Base-by-base conservation (phyloP, 2,113 vertebrate species). In the Haplochromis vanheusdeni region DNA sequence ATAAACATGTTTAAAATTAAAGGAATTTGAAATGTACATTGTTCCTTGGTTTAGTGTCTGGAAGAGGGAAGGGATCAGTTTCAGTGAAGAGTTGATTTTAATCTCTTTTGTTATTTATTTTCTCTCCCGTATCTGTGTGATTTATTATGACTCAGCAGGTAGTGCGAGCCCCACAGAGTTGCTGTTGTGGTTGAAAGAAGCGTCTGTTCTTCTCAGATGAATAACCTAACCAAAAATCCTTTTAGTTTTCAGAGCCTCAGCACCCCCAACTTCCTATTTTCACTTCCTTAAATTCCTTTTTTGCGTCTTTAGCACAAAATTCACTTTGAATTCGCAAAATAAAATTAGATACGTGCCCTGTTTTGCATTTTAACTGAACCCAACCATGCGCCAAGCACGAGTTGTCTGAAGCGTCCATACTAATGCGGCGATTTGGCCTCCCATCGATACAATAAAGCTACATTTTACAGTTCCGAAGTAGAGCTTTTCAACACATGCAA, bases 61-160 rank as follows among this genome's bases (percentile, higher is more conserved):
- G n/a, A n/a, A n/a, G n/a, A n/a, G n/a, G n/a, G n/a, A n/a, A n/a
- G n/a, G n/a, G 12, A 49, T 56, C 2, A 6, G 31, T 55, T 58
- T 47, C 8, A 42, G 28, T 13, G 7, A 81, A 35, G 21, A 47
- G n/a, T 28, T 28, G 21, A 21, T 12, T 56, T 68, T 35, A 16
- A 26, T 62, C 23, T 79, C 6, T 31, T 54, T 51, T 60, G 17
- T 81, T 47, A 47, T 51, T 35, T 35, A 4, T 28, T 80, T 85
- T 84, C 35, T 60, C 6, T 54, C 23, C n/a, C 14, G 2, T 49
- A 42, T 60, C 21, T 55, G 33, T 85, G 87, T 89, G 85, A 89
- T 92, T 87, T 82, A 60, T 80, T 54, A 17, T 93, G 91, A 94
- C 86, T 91, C 88, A 87, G 79, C 89, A 83, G 81, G 77, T 45